A percentile compares a stretch with the other conserved stretches of the same genome.
phyloP scores from a whole-genome alignment of 2,113 vertebrate species.

The Lasiurus cinereus region DNA sequence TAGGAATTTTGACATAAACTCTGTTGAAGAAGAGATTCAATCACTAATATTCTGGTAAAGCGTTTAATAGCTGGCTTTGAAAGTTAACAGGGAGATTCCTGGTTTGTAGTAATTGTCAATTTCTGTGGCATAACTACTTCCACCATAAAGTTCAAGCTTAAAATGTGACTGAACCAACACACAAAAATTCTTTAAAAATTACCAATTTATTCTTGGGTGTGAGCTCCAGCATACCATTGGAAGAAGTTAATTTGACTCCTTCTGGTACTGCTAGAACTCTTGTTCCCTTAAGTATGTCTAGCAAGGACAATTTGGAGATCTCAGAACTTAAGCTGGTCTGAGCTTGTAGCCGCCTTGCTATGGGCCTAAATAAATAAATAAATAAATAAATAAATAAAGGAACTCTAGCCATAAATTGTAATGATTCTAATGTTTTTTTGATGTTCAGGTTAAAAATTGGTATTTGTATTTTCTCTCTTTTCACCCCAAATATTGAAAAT shows the following conservation, averaged over 20 bases:
- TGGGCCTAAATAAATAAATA: not conserved
- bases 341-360: not conserved
- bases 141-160: not conserved
- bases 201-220: not conserved
- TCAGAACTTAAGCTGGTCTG: not conserved
- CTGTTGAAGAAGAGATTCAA: not conserved
- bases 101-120: not conserved
- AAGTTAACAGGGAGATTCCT: not conserved
- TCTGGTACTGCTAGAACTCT: not conserved
- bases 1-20: not conserved
- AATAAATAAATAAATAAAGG: not conserved
- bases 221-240: not conserved
- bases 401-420: not conserved
- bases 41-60: not conserved
- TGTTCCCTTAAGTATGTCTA: not conserved
- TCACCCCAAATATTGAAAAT: not conserved
- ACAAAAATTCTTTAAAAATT: constrained; percentile 6
- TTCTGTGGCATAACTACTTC: not conserved
- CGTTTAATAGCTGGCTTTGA: not conserved
- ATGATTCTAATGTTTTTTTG: not conserved
- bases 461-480: not conserved
- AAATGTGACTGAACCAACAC: not conserved
- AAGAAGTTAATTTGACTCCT: not conserved
- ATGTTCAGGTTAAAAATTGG: not conserved
- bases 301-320: not conserved